Evolutionary conservation across 2,888 invertebrate genomes (phyloP), one percentile per base, ranked within the genome.

Genomic region (Autographa gamma): DNA sequence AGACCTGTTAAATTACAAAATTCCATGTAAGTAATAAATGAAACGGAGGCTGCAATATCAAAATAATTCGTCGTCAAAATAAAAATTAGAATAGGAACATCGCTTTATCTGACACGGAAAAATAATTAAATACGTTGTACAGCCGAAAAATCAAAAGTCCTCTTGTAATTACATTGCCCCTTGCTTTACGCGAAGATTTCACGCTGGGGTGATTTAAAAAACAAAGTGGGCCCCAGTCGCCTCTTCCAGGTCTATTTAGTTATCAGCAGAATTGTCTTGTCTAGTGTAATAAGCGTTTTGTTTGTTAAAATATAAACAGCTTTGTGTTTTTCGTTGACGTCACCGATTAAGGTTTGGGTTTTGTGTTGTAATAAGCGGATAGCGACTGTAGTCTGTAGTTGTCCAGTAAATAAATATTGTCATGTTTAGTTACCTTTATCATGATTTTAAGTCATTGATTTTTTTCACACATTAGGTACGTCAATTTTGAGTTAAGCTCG

Each of bases 121-220:
- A 70, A 78, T 73, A 84, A 81, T 81, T 81, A 74, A 79, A 81
- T 79, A 62, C 61, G 61, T 69, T 61, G 61, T 65, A 60, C 64
- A 34, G 69, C 60, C 71, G 18, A 69, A 68, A 68, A 62, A 69
- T 56, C 66, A 60, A 43, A 25, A 25, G 31, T 70, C 68, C 63
- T 65, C 62, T 64, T 60, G 77, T 87, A 87, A 87, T 88, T 88
- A 85, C 79, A 75, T 81, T 74, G 75, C 83, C 76, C 65, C 78
- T 74, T 80, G 59, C 80, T 76, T 81, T 76, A 76, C 79, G 72
- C 74, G 66, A 82, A 82, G 78, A 89, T 88, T 85, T 85, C 79
- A 82, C 86, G 82, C 79, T 72, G 75, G 82, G 83, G 86, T 78
- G 81, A 82, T 79, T 85, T 85, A 85, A 87, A 87, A 89, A 88